Evolutionary conservation across 1,140 invertebrate genomes (phyloP).

Genomic region (Sycophila sp.): DNA sequence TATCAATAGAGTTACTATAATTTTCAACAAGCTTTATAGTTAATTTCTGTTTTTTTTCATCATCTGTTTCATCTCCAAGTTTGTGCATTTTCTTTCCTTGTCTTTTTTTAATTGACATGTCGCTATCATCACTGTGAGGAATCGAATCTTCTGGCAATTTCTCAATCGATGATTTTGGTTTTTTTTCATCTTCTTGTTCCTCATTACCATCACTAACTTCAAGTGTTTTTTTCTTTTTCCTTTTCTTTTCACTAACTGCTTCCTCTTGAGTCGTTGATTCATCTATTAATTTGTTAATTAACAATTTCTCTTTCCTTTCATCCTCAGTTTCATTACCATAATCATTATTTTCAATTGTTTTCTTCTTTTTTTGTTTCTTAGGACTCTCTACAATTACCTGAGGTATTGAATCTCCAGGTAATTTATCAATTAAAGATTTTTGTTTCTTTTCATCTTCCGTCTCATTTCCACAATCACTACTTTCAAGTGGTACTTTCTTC

Average conservation of each 20-base stretch:
- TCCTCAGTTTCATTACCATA: too few relatives aligned
- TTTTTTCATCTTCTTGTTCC: neutral
- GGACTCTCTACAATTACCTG: too few relatives aligned
- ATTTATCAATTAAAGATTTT: too few relatives aligned
- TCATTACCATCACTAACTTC: neutral
- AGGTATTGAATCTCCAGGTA: too few relatives aligned
- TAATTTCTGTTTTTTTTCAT: constrained; percentile 27
- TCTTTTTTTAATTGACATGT: neutral
- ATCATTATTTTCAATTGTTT: too few relatives aligned
- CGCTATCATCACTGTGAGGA: neutral
- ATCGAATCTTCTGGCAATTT: neutral
- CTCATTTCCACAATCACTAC: too few relatives aligned
- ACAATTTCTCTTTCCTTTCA: too few relatives aligned
- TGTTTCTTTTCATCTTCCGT: too few relatives aligned
- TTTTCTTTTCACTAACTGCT: too few relatives aligned
- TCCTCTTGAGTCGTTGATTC: too few relatives aligned
- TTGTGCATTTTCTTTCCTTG: neutral
- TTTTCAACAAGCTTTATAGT: neutral
- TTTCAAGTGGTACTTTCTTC: constrained; percentile 7
- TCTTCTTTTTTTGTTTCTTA: too few relatives aligned
- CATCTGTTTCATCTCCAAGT: neutral
- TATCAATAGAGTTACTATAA: neutral
- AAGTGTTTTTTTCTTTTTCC: neutral
- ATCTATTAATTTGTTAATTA: too few relatives aligned
- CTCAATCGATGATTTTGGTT: neutral